Conservation (phyloP, 2,888 invertebrate species). For the Nemoura dubitans region DNA sequence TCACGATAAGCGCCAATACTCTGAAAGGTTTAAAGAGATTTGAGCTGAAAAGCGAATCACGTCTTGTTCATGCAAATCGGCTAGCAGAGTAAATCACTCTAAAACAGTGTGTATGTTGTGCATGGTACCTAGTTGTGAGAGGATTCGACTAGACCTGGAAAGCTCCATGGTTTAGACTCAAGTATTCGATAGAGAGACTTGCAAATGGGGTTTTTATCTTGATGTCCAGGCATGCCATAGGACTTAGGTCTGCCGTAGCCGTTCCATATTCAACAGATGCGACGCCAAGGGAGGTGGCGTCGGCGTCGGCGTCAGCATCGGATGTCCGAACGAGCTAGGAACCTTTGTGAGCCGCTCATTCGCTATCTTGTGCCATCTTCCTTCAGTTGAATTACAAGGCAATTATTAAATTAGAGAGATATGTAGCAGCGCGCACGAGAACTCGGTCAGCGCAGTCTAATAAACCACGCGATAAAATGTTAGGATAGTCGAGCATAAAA, state of each 20-base stretch:
- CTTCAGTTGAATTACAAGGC: constrained; percentile 9
- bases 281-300: background rate
- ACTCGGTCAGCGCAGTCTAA: background rate
- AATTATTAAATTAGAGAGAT: constrained; percentile 8
- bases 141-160: constrained; percentile 16
- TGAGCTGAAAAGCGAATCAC: background rate
- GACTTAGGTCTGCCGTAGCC: background rate
- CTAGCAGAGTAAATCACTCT: background rate
- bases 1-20: background rate
- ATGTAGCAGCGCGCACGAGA: background rate
- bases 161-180: constrained; percentile 34
- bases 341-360: background rate
- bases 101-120: background rate
- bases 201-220: constrained; percentile 40
- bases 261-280: constrained; percentile 40
- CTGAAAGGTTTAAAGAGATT: background rate
- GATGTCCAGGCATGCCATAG: constrained; percentile 28
- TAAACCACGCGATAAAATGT: constrained; percentile 10
- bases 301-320: background rate
- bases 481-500: background rate
- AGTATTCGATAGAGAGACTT: constrained; percentile 38
- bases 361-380: constrained; percentile 29
- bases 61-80: background rate
- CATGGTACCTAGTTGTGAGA: background rate
- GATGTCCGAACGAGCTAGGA: background rate